Percentiles rank a stretch among this genome's conserved stretches.
Conservation (phyloP, 2,113 vertebrate species). For the Epinephelus moara region DNA sequence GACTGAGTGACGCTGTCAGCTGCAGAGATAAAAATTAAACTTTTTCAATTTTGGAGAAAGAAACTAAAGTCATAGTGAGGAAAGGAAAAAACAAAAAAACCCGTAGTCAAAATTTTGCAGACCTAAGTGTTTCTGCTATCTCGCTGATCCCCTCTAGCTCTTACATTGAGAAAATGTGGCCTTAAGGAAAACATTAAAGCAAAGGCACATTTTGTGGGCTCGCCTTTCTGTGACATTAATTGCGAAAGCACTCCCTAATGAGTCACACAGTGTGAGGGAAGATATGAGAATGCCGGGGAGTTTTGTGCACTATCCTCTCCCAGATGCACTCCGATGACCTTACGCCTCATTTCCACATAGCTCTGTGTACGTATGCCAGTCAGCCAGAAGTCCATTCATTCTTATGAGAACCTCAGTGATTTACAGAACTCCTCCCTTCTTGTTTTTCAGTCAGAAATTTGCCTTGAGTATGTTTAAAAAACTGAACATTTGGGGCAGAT, state of each 20-base stretch:
- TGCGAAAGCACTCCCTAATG: neutral
- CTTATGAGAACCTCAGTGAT: too few relatives aligned
- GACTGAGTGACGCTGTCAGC: neutral
- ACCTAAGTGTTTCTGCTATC: neutral
- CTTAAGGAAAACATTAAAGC: slow-evolving; percentile 45
- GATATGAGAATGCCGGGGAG: slow-evolving; percentile 7
- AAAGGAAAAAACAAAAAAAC: neutral
- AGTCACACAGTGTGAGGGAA: slow-evolving; percentile 26
- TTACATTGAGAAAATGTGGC: slow-evolving; percentile 24
- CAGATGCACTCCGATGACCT: neutral
- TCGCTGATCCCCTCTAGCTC: neutral
- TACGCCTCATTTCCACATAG: too few relatives aligned
- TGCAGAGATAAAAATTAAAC: neutral
- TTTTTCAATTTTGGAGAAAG: neutral
- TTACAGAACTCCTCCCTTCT: too few relatives aligned
- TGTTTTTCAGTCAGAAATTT: too few relatives aligned
- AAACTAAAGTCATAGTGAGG: neutral
- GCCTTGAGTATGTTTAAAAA: too few relatives aligned
- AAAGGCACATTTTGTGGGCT: slow-evolving; percentile 14
- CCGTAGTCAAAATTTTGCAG: neutral
- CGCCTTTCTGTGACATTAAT: slow-evolving; percentile 42
- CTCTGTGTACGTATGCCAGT: too few relatives aligned
- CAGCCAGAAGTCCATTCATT: too few relatives aligned
- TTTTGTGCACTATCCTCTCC: neutral
- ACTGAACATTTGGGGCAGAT: too few relatives aligned